Base-by-base conservation (phyloP, 2,888 invertebrate genomes). In the Barypeithes pellucidus region DNA sequence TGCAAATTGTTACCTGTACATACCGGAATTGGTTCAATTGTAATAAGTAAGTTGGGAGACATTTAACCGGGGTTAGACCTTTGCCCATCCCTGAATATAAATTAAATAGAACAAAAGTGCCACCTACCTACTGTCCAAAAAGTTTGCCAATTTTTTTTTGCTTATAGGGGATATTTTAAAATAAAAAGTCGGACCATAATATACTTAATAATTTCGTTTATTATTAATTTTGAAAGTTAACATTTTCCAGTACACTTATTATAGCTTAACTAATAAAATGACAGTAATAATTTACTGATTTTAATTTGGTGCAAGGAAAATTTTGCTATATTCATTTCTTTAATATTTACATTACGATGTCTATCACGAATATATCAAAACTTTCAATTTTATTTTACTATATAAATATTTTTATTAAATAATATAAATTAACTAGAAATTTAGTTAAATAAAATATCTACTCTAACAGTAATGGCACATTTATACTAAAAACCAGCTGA, bases 231-330 rank as follows among this genome's bases (percentile, higher is more conserved):
- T 84, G 85, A 85, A 85, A 82, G 81, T 82, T 84, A 86, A 86
- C 86, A 86, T 86, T 67, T 83, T 86, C 86, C 87, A 87, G 86
- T 86, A 87, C 87, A 86, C 86, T 84, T 84, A 82, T 81, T 84
- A 82, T 82, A 80, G 81, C 82, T 84, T 85, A 84, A 80, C 82
- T 81, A 82, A 78, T 77, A 77, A 75, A 78, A 77, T 73, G 67
- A 57, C 76, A 72, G 74, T 74, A 76, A 68, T 66, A 54, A 16
- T 54, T 73, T 75, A 78, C 74, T 77, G 76, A 77, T 72, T 76
- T 47, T 62, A 81, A 82, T 84, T 85, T 84, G 82, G 84, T 83
- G 81, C 80, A 75, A 20, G 54, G 83, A 85, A 84, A 85, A 85
- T 84, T 85, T 85, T 84, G 85, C 79, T 85, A 84, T 84, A 82